Evolutionary conservation across 1,140 invertebrate genomes (phyloP), one percentile per base, ranked within the genome.

Genomic region (Mizuhopecten yessoensis): DNA sequence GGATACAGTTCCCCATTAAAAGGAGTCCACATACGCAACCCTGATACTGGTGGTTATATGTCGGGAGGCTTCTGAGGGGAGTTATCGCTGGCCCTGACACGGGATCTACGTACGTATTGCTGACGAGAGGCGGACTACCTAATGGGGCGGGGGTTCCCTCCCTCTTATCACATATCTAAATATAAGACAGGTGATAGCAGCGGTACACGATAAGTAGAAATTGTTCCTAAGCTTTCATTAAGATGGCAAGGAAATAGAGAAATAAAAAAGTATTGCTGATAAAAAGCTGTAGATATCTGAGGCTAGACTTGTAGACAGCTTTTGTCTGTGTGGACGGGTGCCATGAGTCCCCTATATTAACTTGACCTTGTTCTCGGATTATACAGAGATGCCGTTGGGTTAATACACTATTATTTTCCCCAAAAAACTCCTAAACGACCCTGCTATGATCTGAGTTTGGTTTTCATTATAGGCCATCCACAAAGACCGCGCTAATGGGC

Each of bases 161-260:
- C 57, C 11, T 75, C 57, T 75, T 75, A 75, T 75, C 57, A 75
- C 57, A 75, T n/a, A 75, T 75, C 57, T 75, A 75, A 75, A 75
- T 29, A 75, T 29, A 75, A 75, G 57, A 11, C 57, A 75, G 57
- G 57, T 75, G 57, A 75, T 75, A 75, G 23, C 57, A n/a, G 23
- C 23, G 11, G 57, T 75, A 75, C 23, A 75, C 57, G 57, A 75
- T 75, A 75, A 75, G 57, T 75, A 75, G 57, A 75, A 29, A 75
- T 75, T 75, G 57, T 75, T 75, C 57, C n/a, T 75, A 75, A 75
- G 57, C 57, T 75, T 75, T 75, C 57, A 75, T 75, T 75, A 75
- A 75, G 57, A 75, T 75, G 57, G 57, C 57, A 75, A 75, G 57
- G 57, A 75, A 75, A 75, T 75, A 75, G 23, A 75, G 45, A 75